Evolutionary conservation across 2,113 vertebrate genomes (phyloP), one percentile per base, ranked within the genome.

Genomic region (Gymnorhina tibicen): DNA sequence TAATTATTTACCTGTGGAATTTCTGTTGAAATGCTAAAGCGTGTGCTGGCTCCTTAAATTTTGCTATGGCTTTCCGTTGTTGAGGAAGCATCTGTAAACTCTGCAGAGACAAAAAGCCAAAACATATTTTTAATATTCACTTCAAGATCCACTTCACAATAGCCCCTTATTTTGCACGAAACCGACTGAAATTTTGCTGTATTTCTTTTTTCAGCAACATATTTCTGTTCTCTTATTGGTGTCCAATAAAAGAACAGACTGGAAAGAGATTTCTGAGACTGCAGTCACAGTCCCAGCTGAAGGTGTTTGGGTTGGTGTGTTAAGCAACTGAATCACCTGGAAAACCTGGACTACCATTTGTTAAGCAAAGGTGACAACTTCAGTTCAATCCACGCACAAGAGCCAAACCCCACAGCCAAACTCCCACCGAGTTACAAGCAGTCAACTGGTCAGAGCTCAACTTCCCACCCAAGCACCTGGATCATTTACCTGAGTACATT

Each of bases 71-170:
- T 98, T 99, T 99, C 97, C 99, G 98, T 70, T 99, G 99, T 93
- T 99, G 98, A 52, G 99, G 99, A 85, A 99, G 98, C 99, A 99
- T 99, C 97, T 99, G 98, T 92, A 99, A 98, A 98, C 98, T 99
- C 99, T 99, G 92, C 39, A 81, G 78, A 60, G 50, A 84, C 79
- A 85, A 95, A 95, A 91, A 60, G 18, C 5, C 33, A 62, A 47
- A 68, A 41, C 1, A 8, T 7, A 47, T 6, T 73, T 77, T 92
- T 73, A 92, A 37, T 8, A 88, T n/a, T 70, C 20, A 49, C 44
- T 85, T 76, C 5, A 33, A 69, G 32, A 37, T n/a, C 22, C 27
- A 21, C 47, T 85, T 85, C 52, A 80, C 41, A 41, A 66, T 5
- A 66, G 3, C 0, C 7, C 19, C 33, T 67, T 11, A 67, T 47